phyloP scores from a whole-genome alignment of 2,888 invertebrate species.

The Pseudanteris insignis region DNA sequence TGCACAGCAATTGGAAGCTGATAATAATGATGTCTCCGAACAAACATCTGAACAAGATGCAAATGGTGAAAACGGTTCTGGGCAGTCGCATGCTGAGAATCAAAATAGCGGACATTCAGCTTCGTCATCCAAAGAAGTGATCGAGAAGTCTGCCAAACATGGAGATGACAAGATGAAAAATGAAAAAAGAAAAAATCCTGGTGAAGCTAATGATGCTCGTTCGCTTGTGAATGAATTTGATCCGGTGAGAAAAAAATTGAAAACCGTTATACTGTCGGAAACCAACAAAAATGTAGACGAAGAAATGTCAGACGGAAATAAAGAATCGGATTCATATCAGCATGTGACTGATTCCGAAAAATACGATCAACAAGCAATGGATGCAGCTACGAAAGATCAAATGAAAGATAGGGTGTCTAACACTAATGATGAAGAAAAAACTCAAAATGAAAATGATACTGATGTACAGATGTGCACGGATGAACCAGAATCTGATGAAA shows the following conservation, averaged over 20 bases:
- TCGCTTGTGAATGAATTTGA: constrained; percentile 75
- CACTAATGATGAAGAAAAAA: constrained; percentile 67
- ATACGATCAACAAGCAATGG: constrained; percentile 78
- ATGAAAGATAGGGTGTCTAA: constrained; percentile 75
- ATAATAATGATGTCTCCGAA: constrained; percentile 53
- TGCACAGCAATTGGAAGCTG: constrained; percentile 57
- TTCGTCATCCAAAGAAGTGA: constrained; percentile 56
- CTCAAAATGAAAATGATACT: constrained; percentile 61
- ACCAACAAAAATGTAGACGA: constrained; percentile 61
- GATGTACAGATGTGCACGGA: constrained; percentile 64
- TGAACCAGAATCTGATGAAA: constrained; percentile 68
- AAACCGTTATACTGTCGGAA: constrained; percentile 70
- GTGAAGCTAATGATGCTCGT: constrained; percentile 78
- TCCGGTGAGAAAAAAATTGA: constrained; percentile 73
- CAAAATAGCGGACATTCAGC: constrained; percentile 77
- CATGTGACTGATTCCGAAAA: constrained; percentile 84
- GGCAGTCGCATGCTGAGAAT: constrained; percentile 79
- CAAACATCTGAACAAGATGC: constrained; percentile 63
- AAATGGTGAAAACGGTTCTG: constrained; percentile 74
- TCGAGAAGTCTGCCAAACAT: constrained; percentile 63
- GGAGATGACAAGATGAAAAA: constrained; percentile 62
- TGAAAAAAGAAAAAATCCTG: constrained; percentile 76
- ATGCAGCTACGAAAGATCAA: constrained; percentile 86
- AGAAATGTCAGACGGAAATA: constrained; percentile 46
- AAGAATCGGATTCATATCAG: constrained; percentile 76